Conservation (phyloP, 2,797 vertebrate species). For the Pangasius mekongensis region DNA sequence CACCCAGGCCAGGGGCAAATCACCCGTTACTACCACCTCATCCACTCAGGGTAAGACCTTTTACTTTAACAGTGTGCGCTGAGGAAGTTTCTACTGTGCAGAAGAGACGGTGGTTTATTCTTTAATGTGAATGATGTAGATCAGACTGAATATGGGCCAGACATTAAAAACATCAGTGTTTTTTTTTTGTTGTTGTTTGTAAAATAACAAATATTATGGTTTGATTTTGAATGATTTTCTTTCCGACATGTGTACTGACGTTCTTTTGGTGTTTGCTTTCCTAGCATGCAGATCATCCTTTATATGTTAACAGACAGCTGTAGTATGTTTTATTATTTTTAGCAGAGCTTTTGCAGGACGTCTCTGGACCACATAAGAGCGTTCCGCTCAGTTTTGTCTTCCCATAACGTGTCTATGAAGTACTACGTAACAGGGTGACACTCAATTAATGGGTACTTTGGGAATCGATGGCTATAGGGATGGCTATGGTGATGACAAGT, state of each 20-base stretch:
- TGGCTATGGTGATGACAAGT: neutral
- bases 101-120: neutral
- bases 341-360: neutral
- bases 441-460: neutral
- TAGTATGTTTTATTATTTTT: neutral
- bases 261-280: neutral
- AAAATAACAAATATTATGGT: neutral
- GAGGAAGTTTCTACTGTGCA: neutral
- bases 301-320: neutral
- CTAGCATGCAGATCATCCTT: neutral
- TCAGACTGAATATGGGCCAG: neutral
- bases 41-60: slow-evolving; percentile 81
- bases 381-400: no score
- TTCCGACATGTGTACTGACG: neutral
- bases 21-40: slow-evolving; percentile 74
- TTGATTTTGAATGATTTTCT: neutral
- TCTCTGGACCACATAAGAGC: neutral
- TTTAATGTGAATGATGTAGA: neutral
- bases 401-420: neutral
- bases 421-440: neutral
- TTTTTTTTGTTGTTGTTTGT: neutral
- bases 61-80: neutral
- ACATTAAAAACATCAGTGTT: neutral
- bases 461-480: neutral
- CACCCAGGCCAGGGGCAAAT: slow-evolving; percentile 74